A percentile compares a stretch with the other conserved stretches of the same genome.
Evolutionary conservation across 2,797 vertebrate genomes (phyloP).

Genomic region (Scarus forsteni): DNA sequence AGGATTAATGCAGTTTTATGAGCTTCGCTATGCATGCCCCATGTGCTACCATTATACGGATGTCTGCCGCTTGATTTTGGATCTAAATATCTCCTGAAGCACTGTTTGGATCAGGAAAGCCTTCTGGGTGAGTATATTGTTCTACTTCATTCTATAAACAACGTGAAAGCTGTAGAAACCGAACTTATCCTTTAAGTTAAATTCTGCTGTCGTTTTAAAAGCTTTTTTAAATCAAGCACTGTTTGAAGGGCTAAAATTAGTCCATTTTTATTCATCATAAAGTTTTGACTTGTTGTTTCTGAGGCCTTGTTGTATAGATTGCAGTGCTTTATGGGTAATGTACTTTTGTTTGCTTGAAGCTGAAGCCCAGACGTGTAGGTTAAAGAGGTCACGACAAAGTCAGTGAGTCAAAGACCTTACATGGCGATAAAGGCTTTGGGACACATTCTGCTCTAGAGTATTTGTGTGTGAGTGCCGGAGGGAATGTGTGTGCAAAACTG

Average conservation of each 20-base stretch:
- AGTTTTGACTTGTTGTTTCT: not conserved
- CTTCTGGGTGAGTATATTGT: too few species aligned
- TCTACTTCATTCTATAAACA: too few species aligned
- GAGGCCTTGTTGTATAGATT: not conserved
- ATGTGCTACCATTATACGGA: too few species aligned
- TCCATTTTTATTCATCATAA: not conserved
- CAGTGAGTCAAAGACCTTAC: slow-evolving; percentile 20
- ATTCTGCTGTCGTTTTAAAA: not conserved
- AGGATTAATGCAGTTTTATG: too few species aligned
- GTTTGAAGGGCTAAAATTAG: not conserved
- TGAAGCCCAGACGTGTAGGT: slow-evolving; percentile 5
- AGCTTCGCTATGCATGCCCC: too few species aligned
- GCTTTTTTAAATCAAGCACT: not conserved
- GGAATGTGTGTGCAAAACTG: not conserved
- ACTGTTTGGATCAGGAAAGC: too few species aligned
- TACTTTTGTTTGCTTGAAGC: slow-evolving; percentile 7
- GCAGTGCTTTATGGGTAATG: slow-evolving; percentile 9
- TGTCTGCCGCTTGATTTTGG: too few species aligned
- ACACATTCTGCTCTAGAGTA: not conserved
- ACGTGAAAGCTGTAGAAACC: too few species aligned
- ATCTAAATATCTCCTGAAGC: too few species aligned
- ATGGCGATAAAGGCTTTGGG: not conserved
- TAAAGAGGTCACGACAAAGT: slow-evolving; percentile 13
- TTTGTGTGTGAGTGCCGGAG: not conserved
- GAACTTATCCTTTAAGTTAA: too few species aligned